Base-by-base conservation (phyloP, 2,113 vertebrate species). In the Copsychus sechellarum region DNA sequence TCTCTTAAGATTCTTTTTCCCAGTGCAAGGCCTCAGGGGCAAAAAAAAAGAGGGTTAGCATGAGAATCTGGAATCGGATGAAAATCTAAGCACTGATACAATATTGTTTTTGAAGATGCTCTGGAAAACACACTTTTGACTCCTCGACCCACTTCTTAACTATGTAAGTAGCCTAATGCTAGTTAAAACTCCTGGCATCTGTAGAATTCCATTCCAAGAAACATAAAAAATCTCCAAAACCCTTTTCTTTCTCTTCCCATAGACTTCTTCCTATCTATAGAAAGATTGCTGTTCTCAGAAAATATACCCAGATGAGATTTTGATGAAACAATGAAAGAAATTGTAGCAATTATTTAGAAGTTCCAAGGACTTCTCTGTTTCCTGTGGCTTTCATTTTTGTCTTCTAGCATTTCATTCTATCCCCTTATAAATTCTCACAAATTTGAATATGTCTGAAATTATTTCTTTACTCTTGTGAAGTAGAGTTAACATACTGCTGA, bases 1-100 rank as follows among this genome's bases (percentile, higher is more conserved):
- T 45, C 6, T 72, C 14, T 56, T 22, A 69, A 43, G 5, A 3
- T 42, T 31, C 15, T 28, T 81, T 80, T 77, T 43, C 29, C 20
- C 8, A 33, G 9, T 64, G 24, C 3, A 72, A 22, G 33, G 5
- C 10, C 24, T 6, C 5, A 11, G 5, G 21, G 4, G 6, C 0
- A 12, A 17, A 58, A 45, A 36, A 61, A 54, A 53, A 45, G 8
- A 18, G 4, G 1, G 21, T n/a, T 9, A 13, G 5, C 6, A 51
- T 6, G 5, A 73, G 43, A 14, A 65, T 3, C 8, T 62, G 21
- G 77, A 76, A 2, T 71, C 9, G 15, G 21, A 45, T 54, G 22
- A 90, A 81, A 81, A 74, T 5, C 9, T 71, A 12, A 74, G 6
- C 4, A 67, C 2, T 28, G 8, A 29, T 38, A 20, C 1, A 71